Conservation (phyloP, 2,113 vertebrate genomes). For the Hassar affinis region DNA sequence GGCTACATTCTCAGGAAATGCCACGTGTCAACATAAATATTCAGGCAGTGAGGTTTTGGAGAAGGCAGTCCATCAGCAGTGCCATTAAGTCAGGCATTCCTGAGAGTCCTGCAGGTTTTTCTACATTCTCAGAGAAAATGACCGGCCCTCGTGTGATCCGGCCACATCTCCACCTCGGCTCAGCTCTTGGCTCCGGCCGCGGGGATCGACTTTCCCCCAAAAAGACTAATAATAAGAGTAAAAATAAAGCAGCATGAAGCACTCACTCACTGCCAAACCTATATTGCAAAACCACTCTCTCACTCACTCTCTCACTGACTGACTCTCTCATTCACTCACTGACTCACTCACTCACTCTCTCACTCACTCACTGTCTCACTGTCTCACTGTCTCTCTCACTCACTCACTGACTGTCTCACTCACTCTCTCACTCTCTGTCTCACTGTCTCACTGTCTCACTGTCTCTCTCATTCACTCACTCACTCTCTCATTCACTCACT, state of each 20-base stretch:
- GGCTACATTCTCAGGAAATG: slow-evolving; percentile 40
- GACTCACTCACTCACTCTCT: no score
- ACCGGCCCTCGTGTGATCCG: slow-evolving; percentile 35
- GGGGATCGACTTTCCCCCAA: slow-evolving; percentile 43
- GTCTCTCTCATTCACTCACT: no score
- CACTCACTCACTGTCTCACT: no score
- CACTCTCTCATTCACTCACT: no score
- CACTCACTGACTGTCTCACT: no score
- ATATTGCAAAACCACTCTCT: slow-evolving; percentile 49
- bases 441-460: no score
- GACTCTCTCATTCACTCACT: no score
- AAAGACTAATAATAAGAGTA: slow-evolving; percentile 19
- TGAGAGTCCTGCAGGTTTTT: slow-evolving; percentile 38
- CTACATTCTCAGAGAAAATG: slow-evolving; percentile 15
- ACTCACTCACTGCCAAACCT: slow-evolving; percentile 31
- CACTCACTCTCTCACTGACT: slow-evolving; percentile 11
- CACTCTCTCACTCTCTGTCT: no score
- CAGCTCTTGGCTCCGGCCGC: slow-evolving; percentile 37
- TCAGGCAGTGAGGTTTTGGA: slow-evolving; percentile 16
- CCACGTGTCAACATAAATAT: slow-evolving; percentile 45
- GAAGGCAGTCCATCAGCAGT: slow-evolving; percentile 32
- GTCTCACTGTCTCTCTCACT: no score
- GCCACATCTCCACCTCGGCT: slow-evolving; percentile 52
- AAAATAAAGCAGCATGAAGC: not conserved
- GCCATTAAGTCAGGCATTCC: slow-evolving; percentile 42